Conservation (phyloP, 2,113 vertebrate genomes). For the Ahaetulla prasina region DNA sequence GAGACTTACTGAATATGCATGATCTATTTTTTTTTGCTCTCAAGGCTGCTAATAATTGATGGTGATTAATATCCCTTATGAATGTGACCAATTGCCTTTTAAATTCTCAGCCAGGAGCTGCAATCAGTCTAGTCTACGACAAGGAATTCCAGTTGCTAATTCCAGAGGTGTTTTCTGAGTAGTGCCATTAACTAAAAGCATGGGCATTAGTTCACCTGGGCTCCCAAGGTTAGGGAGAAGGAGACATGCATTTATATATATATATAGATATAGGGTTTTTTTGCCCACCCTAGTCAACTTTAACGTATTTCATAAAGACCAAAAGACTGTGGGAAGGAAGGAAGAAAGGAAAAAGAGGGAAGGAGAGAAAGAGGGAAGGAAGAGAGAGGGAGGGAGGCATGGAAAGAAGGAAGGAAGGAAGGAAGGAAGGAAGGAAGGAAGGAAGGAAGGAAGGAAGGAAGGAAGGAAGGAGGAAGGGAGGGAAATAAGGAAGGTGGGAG, state of each 20-base stretch:
- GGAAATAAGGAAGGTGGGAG: no score
- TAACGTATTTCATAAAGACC: no score
- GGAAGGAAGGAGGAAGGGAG: not conserved
- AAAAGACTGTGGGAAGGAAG: no score
- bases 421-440: no score
- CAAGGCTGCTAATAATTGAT: not conserved
- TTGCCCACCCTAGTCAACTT: no score
- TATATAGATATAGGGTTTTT: not conserved
- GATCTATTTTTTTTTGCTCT: not conserved
- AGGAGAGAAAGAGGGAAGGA: no score
- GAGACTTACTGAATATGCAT: not conserved
- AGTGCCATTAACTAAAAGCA: not conserved
- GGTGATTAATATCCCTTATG: not conserved
- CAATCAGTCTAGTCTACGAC: not conserved
- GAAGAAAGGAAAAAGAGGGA: no score
- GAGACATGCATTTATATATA: not conserved
- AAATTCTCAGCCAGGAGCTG: not conserved
- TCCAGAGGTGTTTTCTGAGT: not conserved
- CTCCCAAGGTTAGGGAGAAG: not conserved
- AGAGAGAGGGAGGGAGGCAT: no score
- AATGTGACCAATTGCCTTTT: not conserved
- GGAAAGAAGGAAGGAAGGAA: accelerated
- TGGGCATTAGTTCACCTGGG: not conserved
- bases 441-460: no score
- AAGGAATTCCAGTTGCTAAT: not conserved